A percentile compares a stretch with the other conserved stretches of the same genome.
phyloP scores from a whole-genome alignment of 2,797 vertebrate genomes.

The Amazonetta brasiliensis region DNA sequence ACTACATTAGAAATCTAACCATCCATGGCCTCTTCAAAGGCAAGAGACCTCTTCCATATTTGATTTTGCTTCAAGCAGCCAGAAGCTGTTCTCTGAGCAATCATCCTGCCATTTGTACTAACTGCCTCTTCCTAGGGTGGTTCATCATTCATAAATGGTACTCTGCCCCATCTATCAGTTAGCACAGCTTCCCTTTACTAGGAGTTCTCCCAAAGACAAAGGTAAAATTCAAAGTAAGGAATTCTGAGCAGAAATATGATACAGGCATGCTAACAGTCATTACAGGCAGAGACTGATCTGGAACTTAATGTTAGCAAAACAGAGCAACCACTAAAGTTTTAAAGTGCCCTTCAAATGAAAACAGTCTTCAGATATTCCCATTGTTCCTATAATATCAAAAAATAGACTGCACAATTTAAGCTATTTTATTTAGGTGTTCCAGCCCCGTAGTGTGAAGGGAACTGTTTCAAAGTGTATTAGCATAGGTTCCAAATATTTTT shows the following conservation, averaged over 20 bases:
- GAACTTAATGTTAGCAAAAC: neutral
- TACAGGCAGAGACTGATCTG: fast-evolving
- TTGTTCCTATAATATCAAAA: neutral
- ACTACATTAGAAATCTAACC: neutral
- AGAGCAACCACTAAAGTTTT: neutral
- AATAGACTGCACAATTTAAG: neutral
- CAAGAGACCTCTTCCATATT: neutral
- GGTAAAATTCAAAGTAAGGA: neutral
- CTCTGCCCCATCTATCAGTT: neutral
- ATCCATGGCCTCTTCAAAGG: neutral
- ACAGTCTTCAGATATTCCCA: neutral
- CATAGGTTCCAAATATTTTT: neutral
- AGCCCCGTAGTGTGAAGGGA: neutral
- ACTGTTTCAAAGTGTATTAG: neutral
- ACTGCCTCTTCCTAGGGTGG: neutral
- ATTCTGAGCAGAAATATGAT: neutral
- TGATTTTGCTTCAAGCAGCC: neutral
- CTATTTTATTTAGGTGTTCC: neutral
- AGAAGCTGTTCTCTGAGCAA: neutral
- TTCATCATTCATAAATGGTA: neutral
- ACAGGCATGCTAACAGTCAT: fast-evolving
- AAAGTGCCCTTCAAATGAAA: neutral
- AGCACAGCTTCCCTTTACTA: neutral
- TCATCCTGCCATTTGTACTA: neutral
- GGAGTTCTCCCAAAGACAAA: neutral